phyloP scores from a whole-genome alignment of 2,113 vertebrate genomes.

The Mesitornis unicolor region DNA sequence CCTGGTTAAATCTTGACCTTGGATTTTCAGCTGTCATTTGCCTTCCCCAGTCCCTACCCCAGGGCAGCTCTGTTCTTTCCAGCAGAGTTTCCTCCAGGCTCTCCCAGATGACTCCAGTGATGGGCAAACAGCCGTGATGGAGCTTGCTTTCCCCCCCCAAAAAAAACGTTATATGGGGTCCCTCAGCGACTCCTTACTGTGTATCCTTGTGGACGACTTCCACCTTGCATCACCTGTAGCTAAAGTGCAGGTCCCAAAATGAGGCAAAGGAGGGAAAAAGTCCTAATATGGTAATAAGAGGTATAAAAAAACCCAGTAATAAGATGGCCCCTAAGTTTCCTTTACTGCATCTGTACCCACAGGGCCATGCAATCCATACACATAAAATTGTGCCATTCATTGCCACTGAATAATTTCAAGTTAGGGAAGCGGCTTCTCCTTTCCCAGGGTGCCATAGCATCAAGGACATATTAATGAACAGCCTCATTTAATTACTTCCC shows the following conservation, averaged over 20 bases:
- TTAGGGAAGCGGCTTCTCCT: background rate
- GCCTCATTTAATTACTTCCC: background rate
- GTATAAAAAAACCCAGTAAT: background rate
- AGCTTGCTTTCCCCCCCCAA: background rate
- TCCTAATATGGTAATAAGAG: background rate
- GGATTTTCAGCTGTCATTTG: background rate
- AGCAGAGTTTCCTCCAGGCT: background rate
- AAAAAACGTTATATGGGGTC: background rate
- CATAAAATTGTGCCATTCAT: fast-evolving
- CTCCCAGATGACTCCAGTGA: background rate
- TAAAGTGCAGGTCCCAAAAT: background rate
- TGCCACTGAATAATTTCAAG: background rate
- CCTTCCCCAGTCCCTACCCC: background rate
- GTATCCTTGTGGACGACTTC: fast-evolving
- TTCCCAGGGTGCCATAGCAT: background rate
- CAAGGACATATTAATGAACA: background rate
- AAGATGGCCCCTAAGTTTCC: background rate
- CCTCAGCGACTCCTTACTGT: fast-evolving
- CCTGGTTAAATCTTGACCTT: background rate
- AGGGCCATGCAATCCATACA: background rate
- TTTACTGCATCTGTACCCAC: fast-evolving
- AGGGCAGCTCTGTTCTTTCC: background rate
- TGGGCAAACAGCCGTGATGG: background rate
- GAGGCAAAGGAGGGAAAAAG: background rate
- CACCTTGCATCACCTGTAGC: background rate